A percentile compares a stretch with the other conserved stretches of the same genome.
These are phyloP conservation scores for Forbesichthys agassizii DNA, from an alignment of 2,113 vertebrate species.

Conservation along the genomic window DNA sequence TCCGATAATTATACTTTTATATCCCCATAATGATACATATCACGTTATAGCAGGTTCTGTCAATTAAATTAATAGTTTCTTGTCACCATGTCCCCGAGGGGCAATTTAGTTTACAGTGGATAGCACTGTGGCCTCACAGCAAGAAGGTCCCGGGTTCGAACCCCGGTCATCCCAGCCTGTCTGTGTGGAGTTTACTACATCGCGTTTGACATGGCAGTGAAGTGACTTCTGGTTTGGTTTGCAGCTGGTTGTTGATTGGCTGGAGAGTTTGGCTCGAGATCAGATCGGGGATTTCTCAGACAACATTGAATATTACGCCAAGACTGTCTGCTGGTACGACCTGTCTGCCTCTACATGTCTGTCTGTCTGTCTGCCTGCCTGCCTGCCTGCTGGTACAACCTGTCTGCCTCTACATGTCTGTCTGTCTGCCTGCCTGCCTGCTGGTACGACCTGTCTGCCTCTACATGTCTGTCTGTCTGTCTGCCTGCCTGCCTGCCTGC, in stretches of 20 bases:
- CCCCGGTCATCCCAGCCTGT: too few species aligned
- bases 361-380: neutral
- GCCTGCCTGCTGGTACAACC: conserved; percentile 57
- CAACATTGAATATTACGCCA: conserved; percentile 97
- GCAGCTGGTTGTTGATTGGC: conserved; percentile 96
- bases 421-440: neutral
- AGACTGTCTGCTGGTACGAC: conserved; percentile 96
- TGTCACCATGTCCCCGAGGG: too few species aligned
- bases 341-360: neutral
- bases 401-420: neutral
- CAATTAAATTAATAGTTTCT: too few species aligned
- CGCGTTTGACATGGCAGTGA: too few species aligned
- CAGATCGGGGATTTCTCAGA: conserved; percentile 95
- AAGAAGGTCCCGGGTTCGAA: too few species aligned
- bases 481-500: neutral
- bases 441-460: conserved; percentile 56
- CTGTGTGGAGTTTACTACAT: too few species aligned
- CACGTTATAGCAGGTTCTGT: too few species aligned
- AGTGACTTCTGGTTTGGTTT: neutral
- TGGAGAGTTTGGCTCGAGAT: conserved; percentile 96
- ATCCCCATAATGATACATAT: too few species aligned
- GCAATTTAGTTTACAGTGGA: too few species aligned
- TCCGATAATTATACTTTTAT: too few species aligned
- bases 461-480: neutral
- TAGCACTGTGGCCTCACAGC: too few species aligned